These are phyloP conservation scores for Hipposideros larvatus DNA, from an alignment of 2,797 vertebrate species.

Conservation along the genomic window DNA sequence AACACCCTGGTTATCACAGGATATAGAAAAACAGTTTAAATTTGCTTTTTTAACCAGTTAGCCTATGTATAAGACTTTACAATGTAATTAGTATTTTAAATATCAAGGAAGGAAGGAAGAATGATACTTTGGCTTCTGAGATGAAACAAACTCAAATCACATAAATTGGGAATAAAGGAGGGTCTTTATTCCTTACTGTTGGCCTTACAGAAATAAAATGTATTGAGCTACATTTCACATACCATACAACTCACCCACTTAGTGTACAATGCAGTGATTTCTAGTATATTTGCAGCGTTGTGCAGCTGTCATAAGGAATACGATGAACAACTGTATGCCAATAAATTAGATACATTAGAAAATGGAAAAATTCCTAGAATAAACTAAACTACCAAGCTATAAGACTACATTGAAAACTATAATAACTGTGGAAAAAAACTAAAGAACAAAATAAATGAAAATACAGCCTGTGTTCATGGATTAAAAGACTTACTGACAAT, in stretches of 20 bases:
- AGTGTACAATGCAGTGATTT: no score
- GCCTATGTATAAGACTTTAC: neutral
- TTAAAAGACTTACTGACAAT: neutral
- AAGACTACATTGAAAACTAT: neutral
- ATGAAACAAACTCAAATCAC: neutral
- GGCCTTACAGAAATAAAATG: neutral
- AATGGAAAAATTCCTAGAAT: neutral
- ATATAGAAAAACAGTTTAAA: neutral
- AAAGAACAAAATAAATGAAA: neutral
- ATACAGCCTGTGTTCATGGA: neutral
- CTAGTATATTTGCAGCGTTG: no score
- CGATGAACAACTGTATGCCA: neutral
- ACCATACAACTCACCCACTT: no score
- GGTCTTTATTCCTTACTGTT: neutral
- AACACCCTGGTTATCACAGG: neutral
- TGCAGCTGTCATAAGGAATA: neutral
- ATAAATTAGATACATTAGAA: neutral
- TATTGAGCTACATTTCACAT: no score
- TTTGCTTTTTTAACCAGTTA: neutral
- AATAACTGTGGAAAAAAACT: neutral
- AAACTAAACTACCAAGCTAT: neutral
- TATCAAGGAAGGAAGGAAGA: neutral
- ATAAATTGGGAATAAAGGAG: neutral
- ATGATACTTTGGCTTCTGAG: neutral
- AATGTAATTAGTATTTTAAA: neutral